These are phyloP conservation scores for Falcaria lacertinaria DNA, from an alignment of 2,888 invertebrate species.

Conservation along the genomic window DNA sequence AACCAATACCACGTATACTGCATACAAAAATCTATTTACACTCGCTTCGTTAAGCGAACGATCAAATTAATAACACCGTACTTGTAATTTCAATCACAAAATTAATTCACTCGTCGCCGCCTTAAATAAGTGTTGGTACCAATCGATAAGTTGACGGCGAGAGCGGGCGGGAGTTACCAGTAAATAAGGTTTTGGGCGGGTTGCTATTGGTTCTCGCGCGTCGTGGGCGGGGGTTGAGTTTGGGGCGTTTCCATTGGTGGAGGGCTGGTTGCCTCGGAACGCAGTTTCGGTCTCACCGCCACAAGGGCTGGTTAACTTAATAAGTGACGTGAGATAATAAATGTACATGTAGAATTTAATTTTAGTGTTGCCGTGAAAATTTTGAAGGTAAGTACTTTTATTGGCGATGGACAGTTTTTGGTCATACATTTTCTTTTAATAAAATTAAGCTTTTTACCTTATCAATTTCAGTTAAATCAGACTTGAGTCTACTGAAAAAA, in stretches of 20 bases:
- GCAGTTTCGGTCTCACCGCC: slow-evolving; percentile 28
- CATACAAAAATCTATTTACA: background rate
- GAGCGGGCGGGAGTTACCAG: slow-evolving; percentile 63
- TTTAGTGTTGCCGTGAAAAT: slow-evolving; percentile 13
- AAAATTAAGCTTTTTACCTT: too few relatives aligned
- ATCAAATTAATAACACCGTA: slow-evolving; percentile 59
- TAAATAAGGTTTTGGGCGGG: slow-evolving; percentile 66
- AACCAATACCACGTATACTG: too few relatives aligned
- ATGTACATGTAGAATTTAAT: slow-evolving; percentile 6
- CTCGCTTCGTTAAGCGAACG: slow-evolving; percentile 52
- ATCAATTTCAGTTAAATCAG: too few relatives aligned
- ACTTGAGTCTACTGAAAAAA: too few relatives aligned
- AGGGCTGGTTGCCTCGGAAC: slow-evolving; percentile 10
- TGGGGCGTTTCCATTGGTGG: slow-evolving; percentile 39
- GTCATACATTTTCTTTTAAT: too few relatives aligned
- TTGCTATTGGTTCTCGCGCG: slow-evolving; percentile 36
- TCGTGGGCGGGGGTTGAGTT: slow-evolving; percentile 31
- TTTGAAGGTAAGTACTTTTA: slow-evolving; percentile 5
- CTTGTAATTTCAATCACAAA: slow-evolving; percentile 76
- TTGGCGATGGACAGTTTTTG: slow-evolving; percentile 1
- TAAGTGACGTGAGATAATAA: slow-evolving; percentile 3
- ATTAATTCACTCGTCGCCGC: slow-evolving; percentile 69
- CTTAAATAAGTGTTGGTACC: slow-evolving; percentile 72
- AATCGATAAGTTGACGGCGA: slow-evolving; percentile 66
- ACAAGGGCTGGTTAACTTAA: slow-evolving; percentile 7